phyloP scores from a whole-genome alignment of 2,797 vertebrate genomes.

The Enteromius trimaculatus region DNA sequence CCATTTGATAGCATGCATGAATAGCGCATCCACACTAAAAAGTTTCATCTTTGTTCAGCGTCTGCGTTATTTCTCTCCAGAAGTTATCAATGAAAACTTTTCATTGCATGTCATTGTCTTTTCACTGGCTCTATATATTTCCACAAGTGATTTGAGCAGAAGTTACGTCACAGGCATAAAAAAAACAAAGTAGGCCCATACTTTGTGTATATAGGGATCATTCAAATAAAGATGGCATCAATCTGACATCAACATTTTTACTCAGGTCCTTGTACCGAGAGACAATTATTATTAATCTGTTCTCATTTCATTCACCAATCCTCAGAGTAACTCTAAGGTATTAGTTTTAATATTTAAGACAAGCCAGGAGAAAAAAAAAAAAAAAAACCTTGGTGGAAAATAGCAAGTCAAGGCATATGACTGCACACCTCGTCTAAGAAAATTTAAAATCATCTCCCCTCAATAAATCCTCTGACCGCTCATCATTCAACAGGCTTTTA shows the following conservation, averaged over 20 bases:
- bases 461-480: slow-evolving; percentile 79
- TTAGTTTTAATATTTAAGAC: slow-evolving; percentile 58
- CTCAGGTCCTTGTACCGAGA: neutral
- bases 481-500: slow-evolving; percentile 80
- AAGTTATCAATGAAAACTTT: neutral
- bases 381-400: slow-evolving; percentile 60
- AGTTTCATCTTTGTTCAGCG: neutral
- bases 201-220: neutral
- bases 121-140: neutral
- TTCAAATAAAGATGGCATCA: neutral
- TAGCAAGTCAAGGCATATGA: slow-evolving; percentile 58
- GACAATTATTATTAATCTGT: slow-evolving; percentile 52
- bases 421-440: slow-evolving; percentile 62
- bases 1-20: neutral
- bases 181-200: neutral
- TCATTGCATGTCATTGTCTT: neutral
- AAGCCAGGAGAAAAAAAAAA: slow-evolving; percentile 58
- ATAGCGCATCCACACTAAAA: neutral
- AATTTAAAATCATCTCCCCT: slow-evolving; percentile 70
- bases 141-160: neutral
- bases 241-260: neutral
- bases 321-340: slow-evolving; percentile 54
- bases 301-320: slow-evolving; percentile 58
- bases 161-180: neutral
- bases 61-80: neutral